Base-by-base conservation (phyloP, 2,113 vertebrate genomes). In the Limanda limanda region DNA sequence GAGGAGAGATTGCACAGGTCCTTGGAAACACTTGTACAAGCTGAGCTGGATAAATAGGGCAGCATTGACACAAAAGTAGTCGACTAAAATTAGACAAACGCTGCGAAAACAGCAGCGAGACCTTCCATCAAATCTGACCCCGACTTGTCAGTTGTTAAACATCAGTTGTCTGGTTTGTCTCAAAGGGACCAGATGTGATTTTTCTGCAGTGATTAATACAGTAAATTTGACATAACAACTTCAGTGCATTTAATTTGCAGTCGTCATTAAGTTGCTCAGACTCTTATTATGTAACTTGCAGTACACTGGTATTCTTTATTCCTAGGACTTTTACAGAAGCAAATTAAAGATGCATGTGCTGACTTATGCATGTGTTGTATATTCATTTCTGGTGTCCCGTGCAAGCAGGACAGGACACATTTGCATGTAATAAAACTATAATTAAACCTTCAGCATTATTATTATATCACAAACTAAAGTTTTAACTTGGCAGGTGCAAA, bases 401-500 rank as follows among this genome's bases (percentile, higher is more conserved):
- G 2, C 52, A 3, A n/a, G 20, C 24, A 37, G 18, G 45, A 12
- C 24, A 24, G 14, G 45, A 12, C 54, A 45, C 2, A 71, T 83
- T 31, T 84, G 75, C 61, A 79, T 87, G 65, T 70, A 66, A 56
- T 62, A 21, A 21, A 25, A 20, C 58, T 13, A 9, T 52, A 68
- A 54, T 42, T 11, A 57, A 72, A 40, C 55, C 31, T 27, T 63
- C 27, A 57, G 21, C 55, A 52, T 85, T 57, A 68, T 86, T 60
- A 70, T 75, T 56, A 58, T 63, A 81, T 61, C 57, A 21, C 10
- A 20, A 63, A 58, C 70, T 72, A 60, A 63, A 27, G 27, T 37
- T 59, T n/a, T 57, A 37, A 84, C 71, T 77, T 72, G 78, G 51
- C 73, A 81, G 57, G 42, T 74, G 60, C 2, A 52, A 73, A 84